Conservation (phyloP, 2,113 vertebrate species). For the Erpornis zantholeuca region DNA sequence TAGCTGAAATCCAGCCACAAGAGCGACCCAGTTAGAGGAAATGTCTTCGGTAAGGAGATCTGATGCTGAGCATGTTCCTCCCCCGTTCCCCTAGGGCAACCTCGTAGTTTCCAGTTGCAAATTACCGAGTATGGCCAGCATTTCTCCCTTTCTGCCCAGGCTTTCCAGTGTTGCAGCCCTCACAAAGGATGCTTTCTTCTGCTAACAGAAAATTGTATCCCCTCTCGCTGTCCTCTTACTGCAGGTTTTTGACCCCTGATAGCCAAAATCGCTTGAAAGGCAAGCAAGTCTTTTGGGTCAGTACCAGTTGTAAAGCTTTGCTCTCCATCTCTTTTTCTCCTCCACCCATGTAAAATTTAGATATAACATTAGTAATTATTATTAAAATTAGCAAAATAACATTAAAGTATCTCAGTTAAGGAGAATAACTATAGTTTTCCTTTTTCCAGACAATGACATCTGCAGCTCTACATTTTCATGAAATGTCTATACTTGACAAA, state of each 20-base stretch:
- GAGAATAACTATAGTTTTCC: conserved; percentile 64
- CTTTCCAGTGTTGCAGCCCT: neutral
- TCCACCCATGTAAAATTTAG: neutral
- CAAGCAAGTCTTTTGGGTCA: neutral
- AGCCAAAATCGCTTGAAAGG: conserved; percentile 5
- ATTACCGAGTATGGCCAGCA: neutral
- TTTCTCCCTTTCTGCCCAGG: neutral
- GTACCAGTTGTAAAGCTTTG: neutral
- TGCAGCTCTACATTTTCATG: conserved; percentile 65
- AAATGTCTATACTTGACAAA: conserved; percentile 71
- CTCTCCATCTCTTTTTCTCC: neutral
- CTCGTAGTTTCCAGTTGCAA: neutral
- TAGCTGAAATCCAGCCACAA: conserved; percentile 58
- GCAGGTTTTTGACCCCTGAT: neutral
- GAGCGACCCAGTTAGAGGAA: neutral
- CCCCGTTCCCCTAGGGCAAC: neutral
- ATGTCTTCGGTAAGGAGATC: conserved; percentile 23
- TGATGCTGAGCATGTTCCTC: conserved; percentile 15
- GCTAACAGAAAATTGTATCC: neutral
- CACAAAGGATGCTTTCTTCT: conserved; percentile 33
- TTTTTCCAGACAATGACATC: conserved; percentile 69
- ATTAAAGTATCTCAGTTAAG: conserved; percentile 57
- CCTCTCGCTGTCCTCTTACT: neutral
- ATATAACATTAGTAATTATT: conserved; percentile 63
- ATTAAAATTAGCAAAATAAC: conserved; percentile 69